A percentile compares a stretch with the other conserved stretches of the same genome.
Conservation (phyloP, 2,113 vertebrate species). For the Heterocephalus glaber region DNA sequence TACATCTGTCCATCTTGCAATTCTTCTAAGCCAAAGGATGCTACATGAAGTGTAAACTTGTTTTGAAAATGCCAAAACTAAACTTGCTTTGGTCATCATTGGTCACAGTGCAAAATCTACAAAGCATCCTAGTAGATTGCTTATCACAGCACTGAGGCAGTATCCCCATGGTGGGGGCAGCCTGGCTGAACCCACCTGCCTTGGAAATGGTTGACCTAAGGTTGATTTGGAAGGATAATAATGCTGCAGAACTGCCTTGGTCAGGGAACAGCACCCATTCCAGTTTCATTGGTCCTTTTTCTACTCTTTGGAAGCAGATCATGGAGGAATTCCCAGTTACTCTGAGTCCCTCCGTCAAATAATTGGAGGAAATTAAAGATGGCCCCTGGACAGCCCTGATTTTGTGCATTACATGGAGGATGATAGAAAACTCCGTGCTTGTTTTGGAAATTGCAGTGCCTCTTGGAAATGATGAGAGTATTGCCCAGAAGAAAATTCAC, state of each 20-base stretch:
- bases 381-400: not conserved
- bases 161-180: accelerated
- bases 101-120: not conserved
- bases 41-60: not conserved
- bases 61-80: not conserved
- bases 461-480: not conserved
- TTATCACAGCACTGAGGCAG: not conserved
- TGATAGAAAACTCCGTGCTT: not conserved
- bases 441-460: not conserved
- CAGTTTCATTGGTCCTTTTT: not conserved
- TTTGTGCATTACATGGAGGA: not conserved
- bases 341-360: not conserved
- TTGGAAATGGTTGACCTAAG: not conserved
- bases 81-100: not conserved
- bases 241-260: too few relatives aligned
- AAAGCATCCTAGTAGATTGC: not conserved
- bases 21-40: not conserved
- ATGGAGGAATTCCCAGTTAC: not conserved
- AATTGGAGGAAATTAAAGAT: not conserved
- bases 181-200: not conserved
- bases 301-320: not conserved
- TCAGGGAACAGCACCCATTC: not conserved
- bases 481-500: not conserved
- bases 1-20: not conserved
- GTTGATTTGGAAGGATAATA: not conserved